A percentile compares a stretch with the other conserved stretches of the same genome.
These are phyloP conservation scores for Cariama cristata DNA, from an alignment of 2,113 vertebrate species.

Conservation along the genomic window DNA sequence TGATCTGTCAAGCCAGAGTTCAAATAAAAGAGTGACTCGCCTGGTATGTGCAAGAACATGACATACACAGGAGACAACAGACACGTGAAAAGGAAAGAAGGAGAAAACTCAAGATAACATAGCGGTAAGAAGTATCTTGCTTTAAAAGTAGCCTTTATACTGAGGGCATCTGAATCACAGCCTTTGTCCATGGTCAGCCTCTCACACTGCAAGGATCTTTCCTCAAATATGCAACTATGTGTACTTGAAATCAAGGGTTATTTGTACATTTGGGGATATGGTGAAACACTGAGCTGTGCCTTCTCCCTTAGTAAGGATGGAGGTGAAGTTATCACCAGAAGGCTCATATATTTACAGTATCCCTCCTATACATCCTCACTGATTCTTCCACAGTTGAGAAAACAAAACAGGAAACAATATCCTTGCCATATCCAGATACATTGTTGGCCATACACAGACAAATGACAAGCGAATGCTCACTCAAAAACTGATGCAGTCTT, in stretches of 20 bases:
- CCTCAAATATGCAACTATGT: neutral
- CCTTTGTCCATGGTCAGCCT: neutral
- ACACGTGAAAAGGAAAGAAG: neutral
- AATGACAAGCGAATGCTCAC: neutral
- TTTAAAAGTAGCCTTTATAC: neutral
- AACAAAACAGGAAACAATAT: neutral
- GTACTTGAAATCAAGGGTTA: neutral
- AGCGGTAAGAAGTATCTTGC: neutral
- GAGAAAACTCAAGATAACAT: neutral
- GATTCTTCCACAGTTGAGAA: neutral
- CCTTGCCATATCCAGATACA: neutral
- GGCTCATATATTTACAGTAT: neutral
- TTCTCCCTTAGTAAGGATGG: neutral
- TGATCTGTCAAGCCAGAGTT: neutral
- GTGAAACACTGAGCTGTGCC: neutral
- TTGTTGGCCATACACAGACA: neutral
- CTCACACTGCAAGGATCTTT: neutral
- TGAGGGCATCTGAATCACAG: neutral
- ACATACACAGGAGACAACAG: neutral
- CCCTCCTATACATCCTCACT: neutral
- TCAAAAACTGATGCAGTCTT: neutral
- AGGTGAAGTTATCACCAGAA: neutral
- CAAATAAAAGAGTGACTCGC: neutral
- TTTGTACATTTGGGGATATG: neutral
- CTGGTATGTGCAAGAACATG: neutral